Evolutionary conservation across 2,888 invertebrate species (phyloP).

Genomic region (Hypomecis punctinalis): DNA sequence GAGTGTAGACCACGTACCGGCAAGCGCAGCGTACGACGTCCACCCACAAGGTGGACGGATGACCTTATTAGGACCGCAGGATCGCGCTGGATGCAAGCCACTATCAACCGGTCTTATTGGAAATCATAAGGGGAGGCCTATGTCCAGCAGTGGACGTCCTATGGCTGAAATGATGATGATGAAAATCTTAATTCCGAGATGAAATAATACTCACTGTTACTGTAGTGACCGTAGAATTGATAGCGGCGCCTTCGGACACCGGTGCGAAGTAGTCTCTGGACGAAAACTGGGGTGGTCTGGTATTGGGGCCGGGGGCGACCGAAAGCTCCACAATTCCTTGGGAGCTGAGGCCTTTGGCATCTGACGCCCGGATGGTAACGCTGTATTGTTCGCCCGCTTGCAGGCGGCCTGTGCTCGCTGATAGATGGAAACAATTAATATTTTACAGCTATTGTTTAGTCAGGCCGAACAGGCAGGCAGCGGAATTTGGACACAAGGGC

Average conservation of each 20-base stretch:
- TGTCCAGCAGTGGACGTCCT: no score
- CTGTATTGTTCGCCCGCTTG: constrained; percentile 95
- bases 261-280: constrained; percentile 94
- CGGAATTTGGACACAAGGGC: no score
- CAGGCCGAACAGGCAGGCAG: no score
- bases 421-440: background rate
- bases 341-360: constrained; percentile 91
- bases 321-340: constrained; percentile 95
- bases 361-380: constrained; percentile 93
- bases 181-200: constrained; percentile 43
- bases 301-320: constrained; percentile 93
- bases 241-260: constrained; percentile 95
- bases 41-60: no score
- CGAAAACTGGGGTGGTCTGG: constrained; percentile 92
- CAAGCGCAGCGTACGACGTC: no score
- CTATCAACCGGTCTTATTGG: no score
- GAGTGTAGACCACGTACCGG: no score
- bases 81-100: no score
- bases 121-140: no score
- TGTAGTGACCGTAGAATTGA: constrained; percentile 93
- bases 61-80: no score
- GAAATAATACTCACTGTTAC: constrained; percentile 82
- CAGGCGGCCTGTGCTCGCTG: constrained; percentile 91
- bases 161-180: no score
- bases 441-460: background rate